These are phyloP conservation scores for Thunnus maccoyii DNA, from an alignment of 2,113 vertebrate species.

Conservation along the genomic window DNA sequence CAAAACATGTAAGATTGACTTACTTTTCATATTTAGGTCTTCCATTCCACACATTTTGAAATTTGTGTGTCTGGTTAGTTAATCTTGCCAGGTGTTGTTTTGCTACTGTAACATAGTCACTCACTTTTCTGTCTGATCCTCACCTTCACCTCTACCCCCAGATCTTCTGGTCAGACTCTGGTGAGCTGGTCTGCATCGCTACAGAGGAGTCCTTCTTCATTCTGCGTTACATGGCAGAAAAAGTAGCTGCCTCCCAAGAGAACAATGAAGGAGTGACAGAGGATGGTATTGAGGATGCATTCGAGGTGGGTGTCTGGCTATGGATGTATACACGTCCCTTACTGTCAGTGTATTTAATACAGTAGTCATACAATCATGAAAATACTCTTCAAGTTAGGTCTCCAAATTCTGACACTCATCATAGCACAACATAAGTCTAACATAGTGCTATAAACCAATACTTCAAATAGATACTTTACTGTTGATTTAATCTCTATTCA, in stretches of 20 bases:
- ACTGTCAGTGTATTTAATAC: background rate
- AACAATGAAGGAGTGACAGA: constrained; percentile 97
- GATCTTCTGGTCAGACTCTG: constrained; percentile 99
- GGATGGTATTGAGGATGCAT: constrained; percentile 98
- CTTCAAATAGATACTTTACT: background rate
- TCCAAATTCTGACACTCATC: no score
- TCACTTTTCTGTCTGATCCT: background rate
- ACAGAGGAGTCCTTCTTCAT: constrained; percentile 99
- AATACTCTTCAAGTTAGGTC: no score
- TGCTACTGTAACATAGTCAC: background rate
- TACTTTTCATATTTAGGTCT: background rate
- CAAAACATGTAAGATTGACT: constrained; percentile 90
- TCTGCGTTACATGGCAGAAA: constrained; percentile 95
- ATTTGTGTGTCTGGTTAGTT: background rate
- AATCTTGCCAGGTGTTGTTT: background rate
- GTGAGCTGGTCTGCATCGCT: constrained; percentile 98
- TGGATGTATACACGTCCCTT: background rate
- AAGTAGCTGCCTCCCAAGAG: constrained; percentile 96
- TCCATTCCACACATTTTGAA: background rate
- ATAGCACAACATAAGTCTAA: no score
- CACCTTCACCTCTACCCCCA: constrained; percentile 61
- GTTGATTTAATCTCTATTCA: constrained; percentile 63
- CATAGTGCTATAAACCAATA: no score
- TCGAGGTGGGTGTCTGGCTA: constrained; percentile 86
- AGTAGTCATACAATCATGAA: background rate